Percentiles rank a stretch among this genome's conserved stretches.
Conservation (phyloP, 2,888 invertebrate genomes). For the Limnephilus auricula region DNA sequence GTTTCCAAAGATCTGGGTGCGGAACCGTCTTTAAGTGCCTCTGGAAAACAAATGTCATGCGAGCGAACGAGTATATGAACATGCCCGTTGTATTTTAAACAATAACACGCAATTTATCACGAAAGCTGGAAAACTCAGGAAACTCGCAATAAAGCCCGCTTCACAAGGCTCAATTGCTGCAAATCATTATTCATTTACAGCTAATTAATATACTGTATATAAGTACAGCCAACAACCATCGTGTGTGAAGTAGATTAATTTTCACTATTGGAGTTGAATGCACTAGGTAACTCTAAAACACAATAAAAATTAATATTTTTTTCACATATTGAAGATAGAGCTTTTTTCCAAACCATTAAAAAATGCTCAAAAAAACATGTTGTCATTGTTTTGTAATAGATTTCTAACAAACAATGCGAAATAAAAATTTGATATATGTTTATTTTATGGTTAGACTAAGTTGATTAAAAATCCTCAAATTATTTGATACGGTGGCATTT, state of each 20-base stretch:
- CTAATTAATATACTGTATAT: constrained; percentile 55
- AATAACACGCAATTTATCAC: constrained; percentile 64
- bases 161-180: constrained; percentile 53
- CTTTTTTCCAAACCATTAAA: not conserved
- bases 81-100: constrained; percentile 46
- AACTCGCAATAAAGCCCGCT: constrained; percentile 60
- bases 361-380: too few species aligned
- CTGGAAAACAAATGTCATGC: constrained; percentile 13
- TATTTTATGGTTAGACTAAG: too few species aligned
- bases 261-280: not conserved
- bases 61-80: not conserved
- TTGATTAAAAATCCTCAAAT: too few species aligned
- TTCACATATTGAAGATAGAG: not conserved
- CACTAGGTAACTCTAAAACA: not conserved
- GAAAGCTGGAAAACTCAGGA: constrained; percentile 51
- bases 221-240: constrained; percentile 23
- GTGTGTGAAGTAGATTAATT: constrained; percentile 40
- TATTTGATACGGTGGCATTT: too few species aligned
- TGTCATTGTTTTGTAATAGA: too few species aligned
- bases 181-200: constrained; percentile 62
- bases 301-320: not conserved
- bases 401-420: too few species aligned
- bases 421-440: too few species aligned
- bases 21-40: not conserved
- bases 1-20: not conserved